These are phyloP conservation scores for Vanessa atalanta DNA, from an alignment of 1,140 invertebrate genomes.

Conservation along the genomic window DNA sequence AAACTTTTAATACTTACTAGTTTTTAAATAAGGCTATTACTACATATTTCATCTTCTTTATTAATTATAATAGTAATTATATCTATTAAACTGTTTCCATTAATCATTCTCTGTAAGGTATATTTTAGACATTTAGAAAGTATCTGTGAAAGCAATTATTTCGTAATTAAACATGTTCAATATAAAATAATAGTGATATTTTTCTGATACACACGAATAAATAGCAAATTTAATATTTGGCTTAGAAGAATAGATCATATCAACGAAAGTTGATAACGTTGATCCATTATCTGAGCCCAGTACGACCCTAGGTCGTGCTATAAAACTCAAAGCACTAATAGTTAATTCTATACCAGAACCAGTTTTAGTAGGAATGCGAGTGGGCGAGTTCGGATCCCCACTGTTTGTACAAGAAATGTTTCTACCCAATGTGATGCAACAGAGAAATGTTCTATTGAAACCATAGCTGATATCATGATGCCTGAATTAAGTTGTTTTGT, in stretches of 20 bases:
- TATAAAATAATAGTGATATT: too few relatives aligned
- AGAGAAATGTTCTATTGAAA: slow-evolving; percentile 26
- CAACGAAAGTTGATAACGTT: not conserved
- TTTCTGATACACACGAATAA: too few relatives aligned
- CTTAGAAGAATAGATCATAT: not conserved
- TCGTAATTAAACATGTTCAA: too few relatives aligned
- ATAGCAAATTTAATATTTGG: not conserved
- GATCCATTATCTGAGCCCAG: slow-evolving; percentile 5
- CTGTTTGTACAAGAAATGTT: slow-evolving; percentile 54
- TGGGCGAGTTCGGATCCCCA: slow-evolving; percentile 56
- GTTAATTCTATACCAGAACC: slow-evolving; percentile 48
- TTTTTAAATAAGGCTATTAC: not conserved
- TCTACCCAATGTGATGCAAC: slow-evolving; percentile 38
- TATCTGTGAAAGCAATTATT: too few relatives aligned
- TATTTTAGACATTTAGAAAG: too few relatives aligned
- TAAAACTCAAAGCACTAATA: slow-evolving; percentile 46
- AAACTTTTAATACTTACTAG: not conserved
- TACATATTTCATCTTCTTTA: not conserved
- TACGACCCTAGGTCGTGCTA: slow-evolving; percentile 38
- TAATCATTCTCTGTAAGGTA: too few relatives aligned
- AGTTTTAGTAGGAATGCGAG: slow-evolving; percentile 61
- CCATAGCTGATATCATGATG: slow-evolving; percentile 25
- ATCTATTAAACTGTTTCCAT: too few relatives aligned
- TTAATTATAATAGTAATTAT: too few relatives aligned
- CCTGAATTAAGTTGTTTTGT: slow-evolving; percentile 35